A percentile compares a stretch with the other conserved stretches of the same genome.
Conservation (phyloP, 2,888 invertebrate species). For the Tetropium fuscum region DNA sequence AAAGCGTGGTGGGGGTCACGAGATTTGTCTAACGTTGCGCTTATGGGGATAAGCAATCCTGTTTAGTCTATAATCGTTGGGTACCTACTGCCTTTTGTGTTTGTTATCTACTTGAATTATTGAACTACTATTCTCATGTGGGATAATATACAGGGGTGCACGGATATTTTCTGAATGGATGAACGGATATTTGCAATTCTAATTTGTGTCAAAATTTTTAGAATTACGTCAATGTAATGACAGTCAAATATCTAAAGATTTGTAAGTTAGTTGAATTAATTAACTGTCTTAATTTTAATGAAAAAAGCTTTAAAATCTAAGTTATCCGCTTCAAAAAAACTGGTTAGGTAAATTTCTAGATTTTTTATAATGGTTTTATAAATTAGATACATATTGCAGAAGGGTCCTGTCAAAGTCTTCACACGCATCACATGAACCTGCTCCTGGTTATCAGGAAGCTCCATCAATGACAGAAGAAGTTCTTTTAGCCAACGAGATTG, state of each 20-base stretch:
- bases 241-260: conserved; percentile 32
- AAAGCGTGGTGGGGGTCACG: too few relatives aligned
- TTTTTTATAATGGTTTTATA: conserved; percentile 23
- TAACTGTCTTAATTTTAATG: conserved; percentile 43
- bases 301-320: conserved; percentile 53
- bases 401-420: conserved; percentile 51
- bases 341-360: conserved; percentile 52
- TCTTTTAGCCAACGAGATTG: conserved; percentile 53
- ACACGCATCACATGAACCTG: conserved; percentile 36
- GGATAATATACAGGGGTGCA: conserved; percentile 13
- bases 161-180: not conserved
- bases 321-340: conserved; percentile 52
- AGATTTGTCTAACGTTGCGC: too few relatives aligned
- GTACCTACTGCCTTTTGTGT: too few relatives aligned
- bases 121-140: not conserved
- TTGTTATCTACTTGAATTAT: too few relatives aligned
- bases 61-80: too few relatives aligned
- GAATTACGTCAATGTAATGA: conserved; percentile 36
- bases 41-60: too few relatives aligned
- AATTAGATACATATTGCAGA: too few relatives aligned
- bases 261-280: conserved; percentile 28
- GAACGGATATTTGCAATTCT: not conserved
- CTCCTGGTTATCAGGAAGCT: conserved; percentile 29
- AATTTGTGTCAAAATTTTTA: conserved; percentile 34
- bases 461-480: conserved; percentile 43